Base-by-base conservation (phyloP, 2,797 vertebrate genomes). In the Gastrophryne carolinensis region DNA sequence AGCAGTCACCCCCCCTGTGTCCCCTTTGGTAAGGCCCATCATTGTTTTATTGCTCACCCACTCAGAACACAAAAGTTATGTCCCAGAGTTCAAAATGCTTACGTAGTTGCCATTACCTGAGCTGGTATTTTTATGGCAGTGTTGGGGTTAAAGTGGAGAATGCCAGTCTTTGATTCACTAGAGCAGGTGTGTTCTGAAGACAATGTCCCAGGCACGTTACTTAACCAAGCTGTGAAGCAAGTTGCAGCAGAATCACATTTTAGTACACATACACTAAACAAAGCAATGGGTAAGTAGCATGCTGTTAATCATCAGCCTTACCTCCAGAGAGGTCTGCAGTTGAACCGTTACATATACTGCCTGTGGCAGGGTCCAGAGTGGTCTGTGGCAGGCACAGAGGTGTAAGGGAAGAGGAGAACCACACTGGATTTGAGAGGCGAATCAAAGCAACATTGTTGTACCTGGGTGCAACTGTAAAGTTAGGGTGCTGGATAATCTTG, bases 341-440 rank as follows among this genome's bases (percentile, higher is more conserved):
- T 29, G 56, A 17, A 21, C 32, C 29, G 8, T 10, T 53, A n/a
- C 73, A 75, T 17, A 41, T 1, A 23, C 11, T 61, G 29, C 64
- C 73, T 0, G 15, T 27, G 2, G 12, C 9, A 12, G 56, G 73
- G 44, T 52, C 32, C 8, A 53, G 17, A 41, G n/a, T 15, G 4
- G 27, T 37, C 7, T 54, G 53, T 3, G 76, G 23, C 9, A 79
- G 47, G 34, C 76, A 68, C 19, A 68, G 35, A 7, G 76, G 63
- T 47, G 19, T 26, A 54, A 79, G 17, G 44, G 70, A 53, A 2
- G 63, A 53, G n/a, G n/a, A 61, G 70, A 79, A 79, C 34, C 44
- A 67, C 5, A 49, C 47, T 1, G 63, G 57, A 4, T 15, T 17
- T 35, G 76, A 52, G 11, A 73, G 76, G 12, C 19, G 47, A 27